These are phyloP conservation scores for Tyto alba DNA, from an alignment of 2,113 vertebrate species.

Conservation along the genomic window DNA sequence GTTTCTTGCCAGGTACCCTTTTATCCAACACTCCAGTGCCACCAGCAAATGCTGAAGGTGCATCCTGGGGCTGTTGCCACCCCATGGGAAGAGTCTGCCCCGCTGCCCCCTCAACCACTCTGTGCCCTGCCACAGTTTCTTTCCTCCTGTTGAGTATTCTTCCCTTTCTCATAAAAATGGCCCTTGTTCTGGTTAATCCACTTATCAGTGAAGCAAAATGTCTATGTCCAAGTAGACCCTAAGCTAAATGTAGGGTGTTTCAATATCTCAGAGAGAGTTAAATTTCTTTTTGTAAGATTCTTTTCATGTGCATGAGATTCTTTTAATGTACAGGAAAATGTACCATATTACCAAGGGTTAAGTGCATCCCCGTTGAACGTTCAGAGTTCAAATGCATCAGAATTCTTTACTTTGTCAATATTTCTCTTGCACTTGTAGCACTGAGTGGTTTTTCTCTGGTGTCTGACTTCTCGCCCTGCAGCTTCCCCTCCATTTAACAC, in stretches of 20 bases:
- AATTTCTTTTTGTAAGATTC: background rate
- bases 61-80: background rate
- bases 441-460: conserved; percentile 1
- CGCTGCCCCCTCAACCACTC: background rate
- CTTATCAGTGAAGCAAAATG: background rate
- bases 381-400: background rate
- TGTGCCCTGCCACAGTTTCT: background rate
- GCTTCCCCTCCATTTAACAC: conserved; percentile 19
- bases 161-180: background rate
- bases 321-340: background rate
- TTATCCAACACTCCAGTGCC: rapidly evolving
- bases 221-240: background rate
- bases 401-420: conserved; percentile 21
- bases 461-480: background rate
- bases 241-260: background rate
- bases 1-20: rapidly evolving
- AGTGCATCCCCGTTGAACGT: background rate
- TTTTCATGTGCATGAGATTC: background rate
- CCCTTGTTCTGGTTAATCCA: background rate
- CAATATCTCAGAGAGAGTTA: background rate
- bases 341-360: background rate
- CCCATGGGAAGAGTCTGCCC: background rate
- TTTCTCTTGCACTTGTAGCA: background rate
- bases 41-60: rapidly evolving
- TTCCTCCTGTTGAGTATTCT: background rate